Conservation (phyloP, 2,888 invertebrate genomes). For the Acronicta psi region DNA sequence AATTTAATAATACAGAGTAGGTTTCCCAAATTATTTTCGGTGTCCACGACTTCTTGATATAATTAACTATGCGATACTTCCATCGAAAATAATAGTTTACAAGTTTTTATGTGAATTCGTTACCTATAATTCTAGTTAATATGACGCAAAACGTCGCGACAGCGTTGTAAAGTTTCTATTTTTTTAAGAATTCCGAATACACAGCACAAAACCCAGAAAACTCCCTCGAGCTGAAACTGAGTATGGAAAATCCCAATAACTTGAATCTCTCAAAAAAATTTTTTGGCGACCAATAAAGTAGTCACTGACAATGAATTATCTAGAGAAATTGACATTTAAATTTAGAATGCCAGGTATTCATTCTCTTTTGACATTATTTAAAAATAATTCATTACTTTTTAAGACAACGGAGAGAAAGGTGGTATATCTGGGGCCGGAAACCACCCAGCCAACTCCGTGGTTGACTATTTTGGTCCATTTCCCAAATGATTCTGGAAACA, state of each 20-base stretch:
- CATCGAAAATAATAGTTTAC: slow-evolving; percentile 16
- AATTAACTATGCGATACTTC: slow-evolving; percentile 12
- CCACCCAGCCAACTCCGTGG: neutral
- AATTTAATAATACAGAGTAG: neutral
- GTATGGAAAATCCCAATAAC: no score
- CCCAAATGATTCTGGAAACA: slow-evolving; percentile 49
- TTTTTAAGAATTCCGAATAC: no score
- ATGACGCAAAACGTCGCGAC: no score
- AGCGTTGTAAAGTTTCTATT: no score
- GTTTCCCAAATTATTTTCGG: slow-evolving; percentile 4
- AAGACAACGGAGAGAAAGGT: neutral
- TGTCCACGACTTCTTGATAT: slow-evolving; percentile 10
- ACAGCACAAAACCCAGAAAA: no score
- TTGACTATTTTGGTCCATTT: slow-evolving; percentile 27
- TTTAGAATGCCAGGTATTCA: no score
- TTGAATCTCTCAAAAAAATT: no score
- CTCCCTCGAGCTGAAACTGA: no score
- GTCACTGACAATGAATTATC: no score
- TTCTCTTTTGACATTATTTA: slow-evolving; percentile 1
- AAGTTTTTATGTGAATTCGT: slow-evolving; percentile 23
- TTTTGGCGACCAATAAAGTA: no score
- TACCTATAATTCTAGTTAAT: no score
- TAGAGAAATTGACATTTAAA: no score
- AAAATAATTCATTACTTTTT: neutral
- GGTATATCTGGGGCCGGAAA: neutral